A percentile compares a stretch with the other conserved stretches of the same genome.
Evolutionary conservation across 2,888 invertebrate genomes (phyloP).

Genomic region (Perdita meconis): DNA sequence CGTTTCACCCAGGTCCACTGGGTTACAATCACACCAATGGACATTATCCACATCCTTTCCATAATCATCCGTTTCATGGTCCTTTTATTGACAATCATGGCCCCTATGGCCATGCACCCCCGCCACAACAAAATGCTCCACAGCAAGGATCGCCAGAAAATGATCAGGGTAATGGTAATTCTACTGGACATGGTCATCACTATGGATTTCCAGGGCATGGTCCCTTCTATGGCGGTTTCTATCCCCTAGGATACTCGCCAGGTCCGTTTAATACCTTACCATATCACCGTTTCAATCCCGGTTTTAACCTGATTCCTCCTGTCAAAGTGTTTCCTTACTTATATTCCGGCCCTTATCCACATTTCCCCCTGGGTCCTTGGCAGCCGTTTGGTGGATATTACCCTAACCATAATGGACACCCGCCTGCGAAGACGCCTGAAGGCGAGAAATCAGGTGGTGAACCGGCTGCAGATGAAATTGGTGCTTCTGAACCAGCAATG

Average conservation of each 20-base stretch:
- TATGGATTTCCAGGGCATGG: conserved; percentile 41
- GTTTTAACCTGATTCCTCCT: background rate
- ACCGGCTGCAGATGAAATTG: background rate
- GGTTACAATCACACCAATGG: conserved; percentile 7
- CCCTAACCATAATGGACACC: conserved; percentile 12
- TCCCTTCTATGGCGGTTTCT: conserved; percentile 40
- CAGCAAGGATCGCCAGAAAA: conserved; percentile 20
- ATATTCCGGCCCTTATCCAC: background rate
- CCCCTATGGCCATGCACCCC: background rate
- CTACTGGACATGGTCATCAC: background rate
- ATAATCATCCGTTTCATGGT: conserved; percentile 10
- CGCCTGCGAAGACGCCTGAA: background rate
- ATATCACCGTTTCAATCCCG: conserved; percentile 29
- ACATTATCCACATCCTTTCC: background rate
- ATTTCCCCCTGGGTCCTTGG: background rate
- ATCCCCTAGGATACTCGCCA: conserved; percentile 20
- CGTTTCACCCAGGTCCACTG: background rate
- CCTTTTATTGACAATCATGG: too few relatives aligned
- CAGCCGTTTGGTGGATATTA: conserved; percentile 11
- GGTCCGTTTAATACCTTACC: conserved; percentile 35
- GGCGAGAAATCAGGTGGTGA: background rate
- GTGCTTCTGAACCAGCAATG: background rate
- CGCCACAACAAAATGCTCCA: background rate
- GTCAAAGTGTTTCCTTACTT: conserved; percentile 24
- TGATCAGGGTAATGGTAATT: conserved; percentile 24